phyloP scores from a whole-genome alignment of 2,113 vertebrate species.

The Azemiops feae region DNA sequence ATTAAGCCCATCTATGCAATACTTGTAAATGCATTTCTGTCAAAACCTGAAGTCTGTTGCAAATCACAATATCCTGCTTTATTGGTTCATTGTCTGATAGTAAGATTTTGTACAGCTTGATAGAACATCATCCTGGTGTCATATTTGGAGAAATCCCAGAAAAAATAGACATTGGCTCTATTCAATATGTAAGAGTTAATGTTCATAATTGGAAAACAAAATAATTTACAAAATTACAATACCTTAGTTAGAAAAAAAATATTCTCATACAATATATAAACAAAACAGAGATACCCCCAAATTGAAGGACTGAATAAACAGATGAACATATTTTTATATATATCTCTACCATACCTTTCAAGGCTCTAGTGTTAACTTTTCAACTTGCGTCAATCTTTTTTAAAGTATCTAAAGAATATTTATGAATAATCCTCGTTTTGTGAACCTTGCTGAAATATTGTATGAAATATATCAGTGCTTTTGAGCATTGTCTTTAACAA shows the following conservation, averaged over 20 bases:
- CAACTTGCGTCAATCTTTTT: background rate
- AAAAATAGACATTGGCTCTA: background rate
- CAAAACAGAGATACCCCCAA: background rate
- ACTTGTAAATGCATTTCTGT: background rate
- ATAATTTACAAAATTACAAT: background rate
- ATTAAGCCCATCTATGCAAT: background rate
- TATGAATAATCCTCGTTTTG: background rate
- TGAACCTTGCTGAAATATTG: background rate
- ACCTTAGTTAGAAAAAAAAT: background rate
- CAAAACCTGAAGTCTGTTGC: background rate
- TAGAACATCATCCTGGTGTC: background rate
- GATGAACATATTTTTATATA: background rate
- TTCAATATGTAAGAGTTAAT: background rate
- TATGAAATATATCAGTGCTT: background rate
- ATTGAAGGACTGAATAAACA: background rate
- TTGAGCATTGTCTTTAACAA: rapidly evolving
- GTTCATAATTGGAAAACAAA: background rate
- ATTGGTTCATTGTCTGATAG: background rate
- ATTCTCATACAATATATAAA: background rate
- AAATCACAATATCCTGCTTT: background rate
- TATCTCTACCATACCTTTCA: background rate
- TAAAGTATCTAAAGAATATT: background rate
- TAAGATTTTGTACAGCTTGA: background rate
- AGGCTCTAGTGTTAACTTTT: background rate
- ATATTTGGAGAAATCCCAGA: background rate